Percentiles rank a stretch among this genome's conserved stretches.
These are phyloP conservation scores for Chaetophractus vellerosus DNA, from an alignment of 2,797 vertebrate genomes.

Conservation along the genomic window DNA sequence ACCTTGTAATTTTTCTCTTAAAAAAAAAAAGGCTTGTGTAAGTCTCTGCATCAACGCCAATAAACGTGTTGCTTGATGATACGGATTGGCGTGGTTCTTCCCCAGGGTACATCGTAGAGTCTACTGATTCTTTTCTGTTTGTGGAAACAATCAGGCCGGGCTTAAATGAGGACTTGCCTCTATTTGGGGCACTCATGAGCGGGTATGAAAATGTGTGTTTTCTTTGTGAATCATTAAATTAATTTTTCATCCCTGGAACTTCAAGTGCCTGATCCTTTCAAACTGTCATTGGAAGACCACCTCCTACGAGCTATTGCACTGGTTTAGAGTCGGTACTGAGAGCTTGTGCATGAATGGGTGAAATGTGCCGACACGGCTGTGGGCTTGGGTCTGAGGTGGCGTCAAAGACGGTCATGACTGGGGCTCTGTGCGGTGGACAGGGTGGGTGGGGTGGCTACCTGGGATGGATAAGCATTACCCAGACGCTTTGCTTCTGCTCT, in stretches of 20 bases:
- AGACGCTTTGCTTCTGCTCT: background rate
- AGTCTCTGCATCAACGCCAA: constrained; percentile 90
- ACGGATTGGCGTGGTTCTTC: constrained; percentile 91
- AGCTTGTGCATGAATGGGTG: constrained; percentile 92
- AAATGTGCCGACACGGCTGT: constrained; percentile 4
- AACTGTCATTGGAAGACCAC: constrained; percentile 68
- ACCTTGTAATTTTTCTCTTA: constrained; percentile 85
- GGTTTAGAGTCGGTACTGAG: constrained; percentile 82
- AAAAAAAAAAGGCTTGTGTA: constrained; percentile 85
- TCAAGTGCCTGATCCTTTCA: constrained; percentile 76
- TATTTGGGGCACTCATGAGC: constrained; percentile 78
- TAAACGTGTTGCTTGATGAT: constrained; percentile 90
- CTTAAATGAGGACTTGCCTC: constrained; percentile 88
- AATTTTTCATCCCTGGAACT: constrained; percentile 65
- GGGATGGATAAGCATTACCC: background rate
- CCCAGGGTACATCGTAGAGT: constrained; percentile 22
- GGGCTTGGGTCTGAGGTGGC: background rate
- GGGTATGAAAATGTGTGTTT: constrained; percentile 80
- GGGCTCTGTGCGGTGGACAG: background rate
- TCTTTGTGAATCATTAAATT: constrained; percentile 82
- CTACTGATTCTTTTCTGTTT: constrained; percentile 62
- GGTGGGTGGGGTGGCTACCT: background rate
- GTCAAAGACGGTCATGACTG: background rate
- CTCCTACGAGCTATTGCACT: constrained; percentile 48
- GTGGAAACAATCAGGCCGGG: constrained; percentile 90